These are phyloP conservation scores for Pegoplata infirma DNA, from an alignment of 2,888 invertebrate species.

Conservation along the genomic window DNA sequence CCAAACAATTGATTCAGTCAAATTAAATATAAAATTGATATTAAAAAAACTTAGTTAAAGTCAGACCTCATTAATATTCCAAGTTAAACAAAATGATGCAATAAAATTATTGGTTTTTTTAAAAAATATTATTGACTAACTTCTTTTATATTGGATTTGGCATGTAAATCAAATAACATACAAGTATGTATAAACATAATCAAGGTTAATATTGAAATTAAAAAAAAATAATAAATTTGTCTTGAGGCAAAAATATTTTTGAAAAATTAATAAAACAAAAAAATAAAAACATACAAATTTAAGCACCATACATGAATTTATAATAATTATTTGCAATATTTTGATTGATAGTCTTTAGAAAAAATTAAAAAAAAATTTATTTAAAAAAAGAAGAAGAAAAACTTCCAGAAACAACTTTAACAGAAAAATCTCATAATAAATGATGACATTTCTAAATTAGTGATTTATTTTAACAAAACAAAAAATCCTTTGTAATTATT, in stretches of 20 bases:
- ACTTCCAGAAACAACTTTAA: too few relatives aligned
- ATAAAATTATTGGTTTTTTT: constrained; percentile 39
- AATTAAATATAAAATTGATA: background rate
- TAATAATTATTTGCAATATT: constrained; percentile 25
- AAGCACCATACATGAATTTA: background rate
- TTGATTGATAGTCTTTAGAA: constrained; percentile 6
- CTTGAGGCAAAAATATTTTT: background rate
- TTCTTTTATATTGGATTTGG: constrained; percentile 31
- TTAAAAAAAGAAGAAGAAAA: background rate
- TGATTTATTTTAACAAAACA: background rate
- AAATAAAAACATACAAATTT: background rate
- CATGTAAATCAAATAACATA: constrained; percentile 39
- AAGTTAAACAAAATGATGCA: constrained; percentile 51
- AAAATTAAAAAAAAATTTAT: background rate
- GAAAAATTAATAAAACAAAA: too few relatives aligned
- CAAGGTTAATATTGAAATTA: constrained; percentile 32
- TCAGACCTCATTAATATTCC: constrained; percentile 49
- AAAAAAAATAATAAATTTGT: constrained; percentile 7
- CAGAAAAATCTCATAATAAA: background rate
- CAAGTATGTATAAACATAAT: constrained; percentile 28
- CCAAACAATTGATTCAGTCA: background rate
- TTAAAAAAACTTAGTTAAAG: background rate
- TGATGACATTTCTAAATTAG: background rate
- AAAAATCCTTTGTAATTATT: background rate
- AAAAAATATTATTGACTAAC: constrained; percentile 34